Percentiles rank a stretch among this genome's conserved stretches.
phyloP scores from a whole-genome alignment of 2,797 vertebrate genomes.

The Peromyscus eremicus region DNA sequence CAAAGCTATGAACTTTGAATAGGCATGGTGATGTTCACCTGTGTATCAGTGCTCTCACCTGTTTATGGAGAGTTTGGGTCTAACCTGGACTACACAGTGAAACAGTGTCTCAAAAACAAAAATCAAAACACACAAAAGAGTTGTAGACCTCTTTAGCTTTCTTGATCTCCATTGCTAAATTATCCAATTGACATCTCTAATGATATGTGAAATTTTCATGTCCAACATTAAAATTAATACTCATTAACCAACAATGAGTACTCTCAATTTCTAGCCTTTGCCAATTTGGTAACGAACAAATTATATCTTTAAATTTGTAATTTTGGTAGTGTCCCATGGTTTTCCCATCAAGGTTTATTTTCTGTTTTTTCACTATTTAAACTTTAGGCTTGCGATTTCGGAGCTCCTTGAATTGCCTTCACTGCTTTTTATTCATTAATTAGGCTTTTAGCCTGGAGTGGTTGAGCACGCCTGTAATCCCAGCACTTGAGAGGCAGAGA shows the following conservation, averaged over 20 bases:
- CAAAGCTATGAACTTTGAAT: neutral
- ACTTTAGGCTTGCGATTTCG: neutral
- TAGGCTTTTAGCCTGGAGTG: neutral
- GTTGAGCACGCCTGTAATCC: neutral
- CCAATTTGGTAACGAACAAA: neutral
- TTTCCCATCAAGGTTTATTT: slow-evolving; percentile 12
- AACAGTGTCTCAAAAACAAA: neutral
- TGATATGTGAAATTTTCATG: neutral
- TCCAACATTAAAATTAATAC: no score
- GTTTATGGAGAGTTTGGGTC: no score
- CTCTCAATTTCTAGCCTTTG: neutral
- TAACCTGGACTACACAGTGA: neutral
- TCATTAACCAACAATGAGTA: neutral
- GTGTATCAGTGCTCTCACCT: no score
- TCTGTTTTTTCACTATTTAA: neutral
- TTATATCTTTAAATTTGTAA: neutral
- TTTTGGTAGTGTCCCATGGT: neutral
- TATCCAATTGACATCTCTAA: neutral
- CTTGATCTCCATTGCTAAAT: neutral
- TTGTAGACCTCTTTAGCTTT: neutral
- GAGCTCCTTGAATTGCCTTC: neutral
- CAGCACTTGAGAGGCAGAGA: neutral
- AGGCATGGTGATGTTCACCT: neutral
- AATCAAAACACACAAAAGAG: neutral
- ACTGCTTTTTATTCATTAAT: slow-evolving; percentile 6